Conservation (phyloP, 2,888 invertebrate genomes). For the Myathropa florea region DNA sequence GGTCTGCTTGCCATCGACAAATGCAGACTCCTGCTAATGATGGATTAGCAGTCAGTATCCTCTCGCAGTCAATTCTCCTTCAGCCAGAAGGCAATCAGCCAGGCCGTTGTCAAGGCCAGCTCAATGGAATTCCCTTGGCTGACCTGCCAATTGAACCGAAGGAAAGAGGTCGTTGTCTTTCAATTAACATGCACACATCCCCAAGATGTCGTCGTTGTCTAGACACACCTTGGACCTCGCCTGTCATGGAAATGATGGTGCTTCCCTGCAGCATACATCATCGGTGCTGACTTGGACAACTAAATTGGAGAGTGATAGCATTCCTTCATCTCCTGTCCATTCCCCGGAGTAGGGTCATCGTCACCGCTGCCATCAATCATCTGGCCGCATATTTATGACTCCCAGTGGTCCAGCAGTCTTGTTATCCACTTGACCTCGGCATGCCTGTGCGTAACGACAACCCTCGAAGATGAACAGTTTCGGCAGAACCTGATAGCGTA, state of each 20-base stretch:
- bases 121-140: no score
- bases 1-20: background rate
- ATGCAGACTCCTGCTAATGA: background rate
- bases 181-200: background rate
- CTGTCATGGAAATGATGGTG: background rate
- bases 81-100: no score
- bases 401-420: conserved; percentile 3
- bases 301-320: conserved; percentile 16
- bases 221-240: background rate
- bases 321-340: conserved; percentile 8
- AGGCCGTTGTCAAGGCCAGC: no score
- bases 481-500: no score
- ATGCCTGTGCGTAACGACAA: background rate
- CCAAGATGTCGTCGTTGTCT: background rate
- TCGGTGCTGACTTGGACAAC: conserved; percentile 5
- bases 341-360: conserved; percentile 45
- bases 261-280: background rate
- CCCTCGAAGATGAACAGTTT: no score
- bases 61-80: no score
- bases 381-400: conserved; percentile 18
- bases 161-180: background rate
- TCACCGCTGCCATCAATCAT: conserved; percentile 52
- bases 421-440: conserved; percentile 15
- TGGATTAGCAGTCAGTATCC: background rate
- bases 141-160: background rate